A percentile compares a stretch with the other conserved stretches of the same genome.
These are phyloP conservation scores for Phrynosoma blainvillii DNA, from an alignment of 2,113 vertebrate genomes.

Conservation along the genomic window DNA sequence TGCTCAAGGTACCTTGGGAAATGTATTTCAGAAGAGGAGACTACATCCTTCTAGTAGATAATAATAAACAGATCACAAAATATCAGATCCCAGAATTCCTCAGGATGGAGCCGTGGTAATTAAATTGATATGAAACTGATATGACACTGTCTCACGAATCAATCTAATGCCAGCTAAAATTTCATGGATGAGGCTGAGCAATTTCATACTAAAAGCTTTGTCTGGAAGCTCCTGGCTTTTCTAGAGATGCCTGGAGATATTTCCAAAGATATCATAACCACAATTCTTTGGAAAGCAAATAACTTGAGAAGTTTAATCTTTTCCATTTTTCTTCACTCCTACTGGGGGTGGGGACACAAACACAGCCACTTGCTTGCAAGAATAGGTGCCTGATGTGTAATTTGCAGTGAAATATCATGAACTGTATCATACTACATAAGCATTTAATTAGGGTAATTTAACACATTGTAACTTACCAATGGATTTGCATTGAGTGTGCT, in stretches of 20 bases:
- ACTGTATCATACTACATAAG: slow-evolving; percentile 71
- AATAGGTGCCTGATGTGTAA: slow-evolving; percentile 67
- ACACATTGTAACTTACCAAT: slow-evolving; percentile 77
- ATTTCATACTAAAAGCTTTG: neutral
- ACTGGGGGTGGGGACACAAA: slow-evolving; percentile 35
- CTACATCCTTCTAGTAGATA: no score
- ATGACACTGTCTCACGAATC: no score
- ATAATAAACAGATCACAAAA: no score
- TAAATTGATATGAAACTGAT: no score
- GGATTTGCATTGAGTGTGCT: slow-evolving; percentile 77
- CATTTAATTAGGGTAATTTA: slow-evolving; percentile 79
- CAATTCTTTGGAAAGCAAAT: slow-evolving; percentile 46
- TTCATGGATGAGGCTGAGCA: neutral
- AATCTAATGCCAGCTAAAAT: neutral
- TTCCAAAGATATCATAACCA: slow-evolving; percentile 53
- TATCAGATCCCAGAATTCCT: no score
- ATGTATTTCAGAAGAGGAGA: no score
- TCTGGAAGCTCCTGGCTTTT: slow-evolving; percentile 28
- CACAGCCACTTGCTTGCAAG: slow-evolving; percentile 49
- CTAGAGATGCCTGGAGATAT: slow-evolving; percentile 55
- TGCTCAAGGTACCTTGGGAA: no score
- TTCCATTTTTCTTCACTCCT: slow-evolving; percentile 52
- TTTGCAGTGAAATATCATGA: slow-evolving; percentile 75
- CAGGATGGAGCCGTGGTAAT: no score
- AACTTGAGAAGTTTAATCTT: slow-evolving; percentile 59